Conservation (phyloP, 2,113 vertebrate species). For the Pelodiscus sinensis region DNA sequence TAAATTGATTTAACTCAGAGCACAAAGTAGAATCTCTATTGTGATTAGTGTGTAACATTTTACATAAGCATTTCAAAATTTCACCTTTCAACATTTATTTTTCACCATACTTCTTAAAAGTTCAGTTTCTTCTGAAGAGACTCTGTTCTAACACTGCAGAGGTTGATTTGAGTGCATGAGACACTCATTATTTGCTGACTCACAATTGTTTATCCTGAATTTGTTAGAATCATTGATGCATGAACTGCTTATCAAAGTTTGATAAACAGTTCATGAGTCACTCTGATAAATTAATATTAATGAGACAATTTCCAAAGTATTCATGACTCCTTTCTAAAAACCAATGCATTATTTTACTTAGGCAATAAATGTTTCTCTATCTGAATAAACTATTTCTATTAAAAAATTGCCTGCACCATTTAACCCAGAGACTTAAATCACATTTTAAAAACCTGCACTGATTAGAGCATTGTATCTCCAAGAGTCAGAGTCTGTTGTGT, state of each 20-base stretch:
- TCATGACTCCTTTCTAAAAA: slow-evolving; percentile 36
- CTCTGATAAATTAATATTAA: slow-evolving; percentile 76
- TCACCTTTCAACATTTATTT: background rate
- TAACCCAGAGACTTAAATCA: background rate
- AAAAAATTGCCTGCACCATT: background rate
- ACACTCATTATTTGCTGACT: slow-evolving; percentile 54
- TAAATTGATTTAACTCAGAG: background rate
- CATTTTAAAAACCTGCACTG: background rate
- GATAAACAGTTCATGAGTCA: slow-evolving; percentile 72
- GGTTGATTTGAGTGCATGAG: slow-evolving; percentile 26
- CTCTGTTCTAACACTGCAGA: slow-evolving; percentile 38
- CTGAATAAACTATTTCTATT: slow-evolving; percentile 31
- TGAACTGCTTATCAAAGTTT: slow-evolving; percentile 76
- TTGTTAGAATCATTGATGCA: slow-evolving; percentile 66
- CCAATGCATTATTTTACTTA: background rate
- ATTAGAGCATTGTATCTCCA: slow-evolving; percentile 1
- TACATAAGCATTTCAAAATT: background rate
- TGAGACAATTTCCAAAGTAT: slow-evolving; percentile 66
- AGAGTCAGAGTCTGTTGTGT: background rate
- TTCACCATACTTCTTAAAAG: slow-evolving; percentile 8
- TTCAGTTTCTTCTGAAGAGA: slow-evolving; percentile 19
- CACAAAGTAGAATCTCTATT: background rate
- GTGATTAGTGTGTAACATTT: background rate
- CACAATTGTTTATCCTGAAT: slow-evolving; percentile 58
- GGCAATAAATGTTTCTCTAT: no score